Evolutionary conservation across 2,113 vertebrate species (phyloP).

Genomic region (Ictalurus furcatus): DNA sequence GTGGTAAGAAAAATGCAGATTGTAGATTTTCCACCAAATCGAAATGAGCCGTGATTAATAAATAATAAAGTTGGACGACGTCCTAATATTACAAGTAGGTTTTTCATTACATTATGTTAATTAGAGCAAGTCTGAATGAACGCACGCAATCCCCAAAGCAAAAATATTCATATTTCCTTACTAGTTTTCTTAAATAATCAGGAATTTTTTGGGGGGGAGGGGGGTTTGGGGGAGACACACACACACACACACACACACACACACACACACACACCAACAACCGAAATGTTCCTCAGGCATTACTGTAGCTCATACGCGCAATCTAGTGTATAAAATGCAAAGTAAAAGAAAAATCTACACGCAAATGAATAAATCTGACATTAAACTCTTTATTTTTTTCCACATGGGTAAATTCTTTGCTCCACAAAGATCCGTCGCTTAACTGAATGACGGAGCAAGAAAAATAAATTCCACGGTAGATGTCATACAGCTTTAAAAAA

Average conservation of each 20-base stretch:
- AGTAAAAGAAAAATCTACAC: background rate
- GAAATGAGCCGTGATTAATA: background rate
- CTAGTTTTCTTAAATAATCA: background rate
- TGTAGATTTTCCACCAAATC: background rate
- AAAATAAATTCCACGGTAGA: slow-evolving; percentile 77
- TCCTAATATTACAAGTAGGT: background rate
- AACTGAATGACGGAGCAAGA: slow-evolving; percentile 82
- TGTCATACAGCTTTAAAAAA: slow-evolving; percentile 69
- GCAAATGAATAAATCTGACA: background rate
- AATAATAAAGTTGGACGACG: background rate
- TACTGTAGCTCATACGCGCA: background rate
- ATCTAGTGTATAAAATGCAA: background rate
- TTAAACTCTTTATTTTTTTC: background rate
- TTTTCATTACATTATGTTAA: background rate
- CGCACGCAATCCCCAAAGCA: background rate
- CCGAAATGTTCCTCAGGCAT: background rate
- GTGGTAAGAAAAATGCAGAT: background rate
- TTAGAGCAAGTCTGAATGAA: background rate
- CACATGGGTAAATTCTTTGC: too few species aligned
- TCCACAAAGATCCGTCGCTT: slow-evolving; percentile 74
- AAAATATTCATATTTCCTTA: background rate
- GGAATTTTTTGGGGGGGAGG: too few species aligned
- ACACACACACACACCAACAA: background rate
- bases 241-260: too few species aligned
- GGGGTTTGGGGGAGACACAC: too few species aligned